Conservation (phyloP, 2,888 invertebrate species). For the Trachelus troglodyta region DNA sequence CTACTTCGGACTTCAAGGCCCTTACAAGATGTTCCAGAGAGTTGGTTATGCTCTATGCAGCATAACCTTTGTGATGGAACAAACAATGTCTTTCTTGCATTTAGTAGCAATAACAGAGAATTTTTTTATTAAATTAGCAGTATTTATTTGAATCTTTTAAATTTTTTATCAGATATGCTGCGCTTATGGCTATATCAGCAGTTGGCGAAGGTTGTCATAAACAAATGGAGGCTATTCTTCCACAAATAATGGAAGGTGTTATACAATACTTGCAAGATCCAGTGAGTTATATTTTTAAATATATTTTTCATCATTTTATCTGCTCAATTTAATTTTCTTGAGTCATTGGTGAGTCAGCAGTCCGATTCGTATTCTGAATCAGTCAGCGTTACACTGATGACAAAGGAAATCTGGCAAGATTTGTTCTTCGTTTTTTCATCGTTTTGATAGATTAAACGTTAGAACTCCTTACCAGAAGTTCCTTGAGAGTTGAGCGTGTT, state of each 20-base stretch:
- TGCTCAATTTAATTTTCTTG: background rate
- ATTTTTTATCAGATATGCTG: constrained; percentile 79
- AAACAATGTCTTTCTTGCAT: constrained; percentile 30
- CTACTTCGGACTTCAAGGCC: constrained; percentile 20
- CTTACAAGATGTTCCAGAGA: constrained; percentile 41
- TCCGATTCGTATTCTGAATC: constrained; percentile 37
- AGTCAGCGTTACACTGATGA: constrained; percentile 56
- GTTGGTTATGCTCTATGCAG: constrained; percentile 35
- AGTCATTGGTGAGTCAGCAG: constrained; percentile 44
- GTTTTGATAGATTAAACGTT: constrained; percentile 47
- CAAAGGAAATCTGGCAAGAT: constrained; percentile 43
- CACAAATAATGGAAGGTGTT: constrained; percentile 91
- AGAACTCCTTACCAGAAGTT: constrained; percentile 36
- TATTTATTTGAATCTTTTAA: background rate
- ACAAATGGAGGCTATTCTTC: constrained; percentile 96
- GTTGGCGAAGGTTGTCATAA: constrained; percentile 99
- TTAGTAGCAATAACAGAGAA: background rate
- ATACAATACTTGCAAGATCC: constrained; percentile 86
- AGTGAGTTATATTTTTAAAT: constrained; percentile 67
- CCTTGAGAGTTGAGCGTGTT: constrained; percentile 43
- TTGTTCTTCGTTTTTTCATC: constrained; percentile 34
- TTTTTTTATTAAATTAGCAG: background rate
- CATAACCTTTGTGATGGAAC: constrained; percentile 41
- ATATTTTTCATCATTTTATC: background rate
- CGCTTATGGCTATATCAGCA: constrained; percentile 97